Base-by-base conservation (phyloP, 2,797 vertebrate genomes). In the Chelidonichthys spinosus region DNA sequence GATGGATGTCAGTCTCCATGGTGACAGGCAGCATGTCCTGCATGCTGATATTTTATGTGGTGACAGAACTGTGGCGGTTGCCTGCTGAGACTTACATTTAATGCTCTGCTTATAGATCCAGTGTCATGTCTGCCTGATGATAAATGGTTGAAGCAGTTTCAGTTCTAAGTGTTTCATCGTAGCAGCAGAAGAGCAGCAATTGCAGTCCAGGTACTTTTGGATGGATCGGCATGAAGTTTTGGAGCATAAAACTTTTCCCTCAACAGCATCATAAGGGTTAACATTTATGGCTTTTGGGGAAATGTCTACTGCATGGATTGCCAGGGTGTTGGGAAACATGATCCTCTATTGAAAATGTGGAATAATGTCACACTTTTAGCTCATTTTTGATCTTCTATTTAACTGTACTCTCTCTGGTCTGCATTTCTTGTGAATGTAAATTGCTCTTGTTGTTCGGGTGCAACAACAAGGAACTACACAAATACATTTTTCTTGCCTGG, bases 1-100 rank as follows among this genome's bases (percentile, higher is more conserved):
- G 86, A 90, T 82, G 79, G 84, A 85, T 86, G 86, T 86, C 87
- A 80, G 85, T 92, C 82, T 83, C 85, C 86, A 87, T 90, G 87
- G 87, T 79, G 85, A 90, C 82, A 79, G 85, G n/a, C 68, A 44
- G 70, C 74, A 74, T 74, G 72, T 54, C 74, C 69, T 83, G 69
- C 82, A 80, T 87, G 68, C 79, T 83, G 81, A 89, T 79, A 35
- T 61, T 46, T 33, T 35, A 11, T n/a, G 5, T 32, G 36, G 66
- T 32, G 63, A 37, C 64, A 55, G 62, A 55, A 33, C 33, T 13
- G 54, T 69, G 64, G 46, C 6, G 8, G 58, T 43, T 67, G 55
- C 65, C 72, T 50, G n/a, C 36, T 53, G 40, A 65, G 13, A 37
- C 42, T n/a, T 53, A 32, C 18, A 56, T 25, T 63, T 47, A 40